A percentile compares a stretch with the other conserved stretches of the same genome.
These are phyloP conservation scores for Nomada ferruginata DNA, from an alignment of 2,888 invertebrate genomes.

Conservation along the genomic window DNA sequence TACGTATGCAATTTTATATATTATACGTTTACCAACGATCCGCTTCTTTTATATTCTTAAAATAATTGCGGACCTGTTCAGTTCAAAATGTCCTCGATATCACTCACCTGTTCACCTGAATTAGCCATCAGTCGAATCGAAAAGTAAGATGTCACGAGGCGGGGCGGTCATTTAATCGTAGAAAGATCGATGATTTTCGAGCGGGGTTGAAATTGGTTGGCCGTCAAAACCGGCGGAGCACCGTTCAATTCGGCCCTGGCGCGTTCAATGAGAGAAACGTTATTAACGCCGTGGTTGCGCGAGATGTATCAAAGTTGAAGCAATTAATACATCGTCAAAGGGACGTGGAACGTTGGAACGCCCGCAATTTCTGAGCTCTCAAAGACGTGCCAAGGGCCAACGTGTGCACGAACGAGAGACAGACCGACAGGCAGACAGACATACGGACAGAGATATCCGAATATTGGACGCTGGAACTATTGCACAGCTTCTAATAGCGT, in stretches of 20 bases:
- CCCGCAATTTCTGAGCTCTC: constrained; percentile 63
- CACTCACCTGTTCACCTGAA: not conserved
- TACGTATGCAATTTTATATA: no score
- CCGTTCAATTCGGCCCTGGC: constrained; percentile 17
- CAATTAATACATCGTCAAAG: constrained; percentile 80
- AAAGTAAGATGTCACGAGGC: not conserved
- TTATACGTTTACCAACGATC: no score
- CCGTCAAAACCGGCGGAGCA: constrained; percentile 9
- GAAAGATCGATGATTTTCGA: constrained; percentile 2
- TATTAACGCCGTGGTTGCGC: constrained; percentile 50
- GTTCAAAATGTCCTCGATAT: not conserved
- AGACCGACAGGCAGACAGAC: constrained; percentile 10
- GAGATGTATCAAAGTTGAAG: constrained; percentile 75
- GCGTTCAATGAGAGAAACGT: constrained; percentile 49
- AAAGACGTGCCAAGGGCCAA: constrained; percentile 46
- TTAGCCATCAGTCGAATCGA: not conserved
- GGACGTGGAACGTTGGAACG: constrained; percentile 57
- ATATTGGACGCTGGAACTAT: constrained; percentile 66
- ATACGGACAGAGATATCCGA: constrained; percentile 36
- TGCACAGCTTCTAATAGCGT: constrained; percentile 69
- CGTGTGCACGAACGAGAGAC: not conserved
- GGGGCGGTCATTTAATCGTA: not conserved
- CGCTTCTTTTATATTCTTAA: no score
- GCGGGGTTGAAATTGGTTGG: not conserved
- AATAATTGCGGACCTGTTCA: not conserved